phyloP scores from a whole-genome alignment of 2,113 vertebrate species.

The Martes martes region DNA sequence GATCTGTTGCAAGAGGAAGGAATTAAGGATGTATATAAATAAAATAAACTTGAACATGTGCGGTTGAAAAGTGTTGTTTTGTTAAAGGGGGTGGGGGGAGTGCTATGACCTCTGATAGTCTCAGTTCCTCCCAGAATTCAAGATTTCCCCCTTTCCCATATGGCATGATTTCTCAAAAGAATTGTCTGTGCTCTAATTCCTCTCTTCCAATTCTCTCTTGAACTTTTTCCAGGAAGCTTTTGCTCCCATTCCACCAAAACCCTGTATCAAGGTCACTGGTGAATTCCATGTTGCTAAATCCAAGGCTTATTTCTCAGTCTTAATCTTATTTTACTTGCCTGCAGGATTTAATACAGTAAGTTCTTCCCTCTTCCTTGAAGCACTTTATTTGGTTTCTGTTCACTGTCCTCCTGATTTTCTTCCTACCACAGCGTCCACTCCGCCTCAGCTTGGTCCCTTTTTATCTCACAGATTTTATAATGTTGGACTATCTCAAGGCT shows the following conservation, averaged over 20 bases:
- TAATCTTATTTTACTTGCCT: slow-evolving; percentile 22
- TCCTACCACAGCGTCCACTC: neutral
- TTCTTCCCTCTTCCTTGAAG: neutral
- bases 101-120: neutral
- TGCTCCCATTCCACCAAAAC: neutral
- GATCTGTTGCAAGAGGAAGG: neutral
- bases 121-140: neutral
- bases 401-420: neutral
- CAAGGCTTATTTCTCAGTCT: slow-evolving; percentile 18
- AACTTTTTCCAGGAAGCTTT: neutral
- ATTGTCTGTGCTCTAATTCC: neutral
- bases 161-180: neutral
- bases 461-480: neutral
- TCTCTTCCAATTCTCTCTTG: neutral
- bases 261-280: neutral
- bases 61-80: neutral
- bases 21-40: neutral
- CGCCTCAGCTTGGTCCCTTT: neutral
- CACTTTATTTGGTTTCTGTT: neutral
- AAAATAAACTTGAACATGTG: neutral
- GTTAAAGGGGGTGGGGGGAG: neutral
- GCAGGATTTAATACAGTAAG: neutral
- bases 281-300: slow-evolving; percentile 19
- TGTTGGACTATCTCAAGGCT: neutral
- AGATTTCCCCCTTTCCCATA: neutral